phyloP scores from a whole-genome alignment of 2,797 vertebrate species.

The Myotis vivesi region DNA sequence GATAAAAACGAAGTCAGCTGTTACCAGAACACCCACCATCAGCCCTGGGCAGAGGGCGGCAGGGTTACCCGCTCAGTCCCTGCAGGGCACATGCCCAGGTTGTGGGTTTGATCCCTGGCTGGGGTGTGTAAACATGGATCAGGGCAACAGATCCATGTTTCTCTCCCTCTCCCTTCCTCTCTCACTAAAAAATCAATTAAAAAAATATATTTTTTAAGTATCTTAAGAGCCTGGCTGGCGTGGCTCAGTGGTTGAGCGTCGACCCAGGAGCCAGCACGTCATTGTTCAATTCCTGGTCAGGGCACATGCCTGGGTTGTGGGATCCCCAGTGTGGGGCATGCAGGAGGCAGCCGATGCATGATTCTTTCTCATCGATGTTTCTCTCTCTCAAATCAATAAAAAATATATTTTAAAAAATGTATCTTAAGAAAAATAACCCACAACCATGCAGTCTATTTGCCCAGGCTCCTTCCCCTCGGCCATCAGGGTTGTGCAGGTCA shows the following conservation, averaged over 20 bases:
- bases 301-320: no score
- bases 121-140: neutral
- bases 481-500: neutral
- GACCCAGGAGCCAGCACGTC: no score
- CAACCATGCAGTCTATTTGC: neutral
- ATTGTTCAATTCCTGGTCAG: no score
- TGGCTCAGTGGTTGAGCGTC: no score
- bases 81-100: neutral
- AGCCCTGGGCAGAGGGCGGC: neutral
- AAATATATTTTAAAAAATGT: neutral
- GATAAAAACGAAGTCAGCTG: rapidly evolving
- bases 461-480: neutral
- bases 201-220: neutral
- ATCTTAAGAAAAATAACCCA: neutral
- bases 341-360: neutral
- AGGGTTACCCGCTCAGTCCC: neutral
- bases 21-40: rapidly evolving
- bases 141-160: neutral
- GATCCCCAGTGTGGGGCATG: no score
- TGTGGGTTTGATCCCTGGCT: neutral
- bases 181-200: neutral
- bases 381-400: neutral
- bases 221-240: neutral
- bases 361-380: neutral
- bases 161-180: neutral